Percentiles rank a stretch among this genome's conserved stretches.
These are phyloP conservation scores for Tenrec ecaudatus DNA, from an alignment of 2,113 vertebrate genomes.

Conservation along the genomic window DNA sequence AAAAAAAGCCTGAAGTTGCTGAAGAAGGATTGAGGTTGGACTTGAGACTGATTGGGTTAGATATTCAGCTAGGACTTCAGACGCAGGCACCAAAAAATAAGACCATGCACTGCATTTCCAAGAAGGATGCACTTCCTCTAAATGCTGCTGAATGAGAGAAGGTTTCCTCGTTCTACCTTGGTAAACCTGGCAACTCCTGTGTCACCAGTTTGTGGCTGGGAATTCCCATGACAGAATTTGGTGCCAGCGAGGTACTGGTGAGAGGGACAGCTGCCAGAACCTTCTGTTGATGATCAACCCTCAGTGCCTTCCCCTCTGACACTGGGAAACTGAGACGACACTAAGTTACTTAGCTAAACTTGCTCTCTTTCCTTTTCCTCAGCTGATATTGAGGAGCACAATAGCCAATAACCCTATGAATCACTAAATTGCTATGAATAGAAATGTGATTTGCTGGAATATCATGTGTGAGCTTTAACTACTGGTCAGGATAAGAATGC, in stretches of 20 bases:
- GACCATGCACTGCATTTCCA: not conserved
- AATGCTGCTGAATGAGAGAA: not conserved
- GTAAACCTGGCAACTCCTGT: not conserved
- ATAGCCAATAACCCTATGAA: not conserved
- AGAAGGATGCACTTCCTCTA: not conserved
- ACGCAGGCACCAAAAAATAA: not conserved
- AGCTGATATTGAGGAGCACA: not conserved
- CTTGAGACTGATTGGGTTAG: not conserved
- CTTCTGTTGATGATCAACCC: not conserved
- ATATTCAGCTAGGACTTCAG: not conserved
- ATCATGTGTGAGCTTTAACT: not conserved
- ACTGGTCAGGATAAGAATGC: not conserved
- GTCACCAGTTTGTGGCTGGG: not conserved
- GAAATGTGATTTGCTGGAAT: not conserved
- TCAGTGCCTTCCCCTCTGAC: not conserved
- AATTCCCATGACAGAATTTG: not conserved
- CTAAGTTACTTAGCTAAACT: not conserved
- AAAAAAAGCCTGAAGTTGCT: constrained; percentile 22
- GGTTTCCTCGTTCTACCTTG: not conserved
- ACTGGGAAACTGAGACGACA: not conserved
- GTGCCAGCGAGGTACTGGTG: not conserved
- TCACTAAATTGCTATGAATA: not conserved
- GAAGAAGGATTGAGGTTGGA: not conserved
- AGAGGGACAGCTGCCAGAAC: not conserved
- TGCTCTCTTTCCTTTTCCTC: not conserved